These are phyloP conservation scores for Cactoblastis cactorum DNA, from an alignment of 2,888 invertebrate species.

Conservation along the genomic window DNA sequence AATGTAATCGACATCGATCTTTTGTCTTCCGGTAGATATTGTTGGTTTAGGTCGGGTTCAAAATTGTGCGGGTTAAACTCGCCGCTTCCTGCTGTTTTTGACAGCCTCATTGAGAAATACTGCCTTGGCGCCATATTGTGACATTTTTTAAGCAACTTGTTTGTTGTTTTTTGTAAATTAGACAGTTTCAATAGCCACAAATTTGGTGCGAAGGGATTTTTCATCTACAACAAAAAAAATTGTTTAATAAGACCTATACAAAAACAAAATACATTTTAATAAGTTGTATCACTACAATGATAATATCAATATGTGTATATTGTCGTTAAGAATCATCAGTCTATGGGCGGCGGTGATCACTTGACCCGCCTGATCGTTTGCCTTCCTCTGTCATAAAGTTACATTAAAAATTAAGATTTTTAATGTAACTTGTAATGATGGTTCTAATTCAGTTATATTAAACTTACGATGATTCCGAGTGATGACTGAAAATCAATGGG, in stretches of 20 bases:
- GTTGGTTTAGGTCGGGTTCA: conserved; percentile 67
- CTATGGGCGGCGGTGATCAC: too few species aligned
- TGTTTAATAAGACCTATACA: too few species aligned
- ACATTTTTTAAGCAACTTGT: conserved; percentile 1
- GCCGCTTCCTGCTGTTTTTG: conserved; percentile 48
- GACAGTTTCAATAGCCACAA: background rate
- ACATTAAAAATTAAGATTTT: too few species aligned
- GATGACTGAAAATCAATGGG: too few species aligned
- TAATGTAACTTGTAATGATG: too few species aligned
- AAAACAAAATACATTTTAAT: background rate
- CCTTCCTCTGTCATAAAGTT: too few species aligned
- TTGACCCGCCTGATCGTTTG: too few species aligned
- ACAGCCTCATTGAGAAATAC: conserved; percentile 22
- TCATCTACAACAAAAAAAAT: background rate
- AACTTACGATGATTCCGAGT: too few species aligned
- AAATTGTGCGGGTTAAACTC: conserved; percentile 45
- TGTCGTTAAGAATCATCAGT: too few species aligned
- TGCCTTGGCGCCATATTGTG: background rate
- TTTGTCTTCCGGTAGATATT: conserved; percentile 75
- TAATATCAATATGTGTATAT: too few species aligned
- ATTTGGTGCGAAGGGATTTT: background rate
- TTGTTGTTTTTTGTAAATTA: conserved; percentile 5
- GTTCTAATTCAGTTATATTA: too few species aligned
- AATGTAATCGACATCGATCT: conserved; percentile 73
- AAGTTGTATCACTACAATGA: too few species aligned